Percentiles rank a stretch among this genome's conserved stretches.
Conservation (phyloP, 2,888 invertebrate species). For the Phanerotoma sp. region DNA sequence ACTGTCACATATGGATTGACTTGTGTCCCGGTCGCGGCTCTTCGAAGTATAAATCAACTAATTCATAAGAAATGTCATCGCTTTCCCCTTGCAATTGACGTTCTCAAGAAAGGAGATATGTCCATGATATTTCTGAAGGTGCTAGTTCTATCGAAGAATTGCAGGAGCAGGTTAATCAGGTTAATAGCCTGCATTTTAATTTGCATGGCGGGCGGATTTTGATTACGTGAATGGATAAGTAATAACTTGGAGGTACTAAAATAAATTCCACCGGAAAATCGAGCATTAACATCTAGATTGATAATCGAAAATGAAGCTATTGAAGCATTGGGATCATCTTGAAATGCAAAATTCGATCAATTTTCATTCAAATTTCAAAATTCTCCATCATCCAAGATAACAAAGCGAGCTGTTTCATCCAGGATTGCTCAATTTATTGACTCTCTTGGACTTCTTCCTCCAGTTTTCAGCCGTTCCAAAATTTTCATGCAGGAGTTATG, state of each 20-base stretch:
- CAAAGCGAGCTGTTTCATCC: background rate
- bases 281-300: background rate
- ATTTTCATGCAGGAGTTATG: conserved; percentile 1
- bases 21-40: background rate
- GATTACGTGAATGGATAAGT: conserved; percentile 12
- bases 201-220: conserved; percentile 11
- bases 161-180: background rate
- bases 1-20: background rate
- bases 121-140: conserved; percentile 3
- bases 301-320: background rate
- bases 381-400: background rate
- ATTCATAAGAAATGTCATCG: background rate
- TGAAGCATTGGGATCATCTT: conserved; percentile 13
- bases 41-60: background rate
- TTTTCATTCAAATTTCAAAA: background rate
- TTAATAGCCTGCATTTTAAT: background rate
- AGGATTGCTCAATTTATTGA: background rate
- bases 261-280: background rate
- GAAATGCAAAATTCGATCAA: conserved; percentile 11
- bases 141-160: conserved; percentile 8
- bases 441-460: background rate
- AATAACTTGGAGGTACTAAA: conserved; percentile 4
- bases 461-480: background rate
- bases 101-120: background rate
- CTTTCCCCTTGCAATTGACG: background rate